Conservation (phyloP, 2,888 invertebrate genomes). For the Cecidostiba fungosa region DNA sequence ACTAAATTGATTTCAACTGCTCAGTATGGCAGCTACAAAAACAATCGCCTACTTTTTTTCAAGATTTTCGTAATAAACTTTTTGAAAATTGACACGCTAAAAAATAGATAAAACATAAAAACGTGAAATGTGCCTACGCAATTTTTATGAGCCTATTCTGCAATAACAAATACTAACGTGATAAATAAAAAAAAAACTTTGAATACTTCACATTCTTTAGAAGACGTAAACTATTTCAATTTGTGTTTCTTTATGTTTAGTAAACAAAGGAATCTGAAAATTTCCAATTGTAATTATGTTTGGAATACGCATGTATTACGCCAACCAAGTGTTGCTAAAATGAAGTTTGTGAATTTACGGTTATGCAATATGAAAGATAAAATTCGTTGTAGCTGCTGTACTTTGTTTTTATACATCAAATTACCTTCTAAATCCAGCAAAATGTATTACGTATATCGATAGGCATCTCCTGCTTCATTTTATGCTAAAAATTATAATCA, state of each 20-base stretch:
- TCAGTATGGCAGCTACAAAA: constrained; percentile 71
- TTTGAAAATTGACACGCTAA: constrained; percentile 54
- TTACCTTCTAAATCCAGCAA: constrained; percentile 71
- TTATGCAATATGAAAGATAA: constrained; percentile 34
- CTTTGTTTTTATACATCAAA: constrained; percentile 68
- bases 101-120: constrained; percentile 54
- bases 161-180: constrained; percentile 36
- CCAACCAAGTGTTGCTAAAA: constrained; percentile 4
- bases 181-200: constrained; percentile 29
- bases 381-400: constrained; percentile 71
- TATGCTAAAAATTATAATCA: constrained; percentile 73
- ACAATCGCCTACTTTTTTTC: constrained; percentile 51
- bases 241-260: constrained; percentile 24
- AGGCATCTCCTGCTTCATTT: constrained; percentile 72
- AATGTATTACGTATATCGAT: constrained; percentile 73
- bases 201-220: constrained; percentile 31
- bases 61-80: constrained; percentile 54
- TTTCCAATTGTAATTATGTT: background rate
- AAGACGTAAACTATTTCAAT: constrained; percentile 18
- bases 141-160: constrained; percentile 62
- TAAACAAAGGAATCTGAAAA: constrained; percentile 24
- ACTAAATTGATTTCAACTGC: constrained; percentile 64
- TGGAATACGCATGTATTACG: background rate
- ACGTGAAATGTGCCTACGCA: constrained; percentile 62
- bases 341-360: background rate